Base-by-base conservation (phyloP, 2,113 vertebrate species). In the Scopus umbretta region DNA sequence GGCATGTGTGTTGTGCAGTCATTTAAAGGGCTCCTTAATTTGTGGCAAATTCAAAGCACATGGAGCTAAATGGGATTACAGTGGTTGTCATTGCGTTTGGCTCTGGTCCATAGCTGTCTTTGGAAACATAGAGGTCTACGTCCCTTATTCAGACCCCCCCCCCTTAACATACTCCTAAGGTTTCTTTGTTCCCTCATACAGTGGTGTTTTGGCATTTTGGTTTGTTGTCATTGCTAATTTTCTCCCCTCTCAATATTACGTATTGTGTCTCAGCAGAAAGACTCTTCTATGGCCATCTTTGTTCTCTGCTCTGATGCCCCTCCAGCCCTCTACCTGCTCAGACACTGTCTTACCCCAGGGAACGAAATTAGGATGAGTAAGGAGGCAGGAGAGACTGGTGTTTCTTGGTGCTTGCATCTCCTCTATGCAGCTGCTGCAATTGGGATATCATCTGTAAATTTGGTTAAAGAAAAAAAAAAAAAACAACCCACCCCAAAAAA, bases 361-460 rank as follows among this genome's bases (percentile, higher is more conserved):
- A 40, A 6, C 1, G 1, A 22, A 5, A 8, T 2, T 1, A 5
- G 36, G 40, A 3, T 1, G 38, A 34, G 25, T 2, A 5, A 23
- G 55, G 83, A 61, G 62, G 49, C 21, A 25, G 49, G 36, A 71
- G 36, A 71, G 30, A 4, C 13, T 7, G 43, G 17, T 2, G 1
- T 8, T 73, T 36, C 53, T 52, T 40, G 65, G 49, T 80, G 23
- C 30, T 27, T 26, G 13, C 25, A 5, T 42, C 40, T 74, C 43
- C 45, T 71, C 34, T 13, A 0, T 18, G 47, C 43, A 52, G 22
- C 56, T 86, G 16, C 55, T 40, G 32, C 50, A 45, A 2, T 10
- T 53, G 70, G 45, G 32, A 36, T 45, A 9, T 80, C 27, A 49
- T 22, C 74, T 1, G 3, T 32, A n/a, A 42, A 49, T 63, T 25